phyloP scores from a whole-genome alignment of 1,140 invertebrate species.

The Neodiprion lecontei region DNA sequence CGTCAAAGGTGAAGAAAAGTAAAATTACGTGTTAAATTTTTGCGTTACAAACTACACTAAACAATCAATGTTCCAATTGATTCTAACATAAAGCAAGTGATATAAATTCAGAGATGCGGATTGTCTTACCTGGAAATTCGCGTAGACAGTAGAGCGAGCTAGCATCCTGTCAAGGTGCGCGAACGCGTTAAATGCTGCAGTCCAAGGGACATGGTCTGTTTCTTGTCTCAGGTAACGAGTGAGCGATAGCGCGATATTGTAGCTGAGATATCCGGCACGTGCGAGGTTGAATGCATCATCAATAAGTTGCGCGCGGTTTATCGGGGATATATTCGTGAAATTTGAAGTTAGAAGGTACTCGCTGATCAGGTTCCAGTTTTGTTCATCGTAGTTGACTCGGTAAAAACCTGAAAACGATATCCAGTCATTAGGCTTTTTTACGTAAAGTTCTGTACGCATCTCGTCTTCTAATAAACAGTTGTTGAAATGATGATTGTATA shows the following conservation, averaged over 20 bases:
- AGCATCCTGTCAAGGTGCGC: constrained; percentile 58
- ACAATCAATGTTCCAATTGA: not conserved
- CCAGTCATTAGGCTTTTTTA: no score
- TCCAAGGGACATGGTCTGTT: constrained; percentile 70
- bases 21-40: constrained; percentile 3
- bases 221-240: constrained; percentile 67
- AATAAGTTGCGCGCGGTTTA: constrained; percentile 77
- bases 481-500: no score
- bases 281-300: constrained; percentile 78
- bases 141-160: constrained; percentile 48
- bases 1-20: no score
- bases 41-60: not conserved
- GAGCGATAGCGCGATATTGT: constrained; percentile 62
- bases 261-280: constrained; percentile 63
- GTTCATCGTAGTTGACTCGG: constrained; percentile 67
- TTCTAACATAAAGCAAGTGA: no score
- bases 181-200: constrained; percentile 66
- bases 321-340: constrained; percentile 66
- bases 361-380: constrained; percentile 65
- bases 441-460: no score
- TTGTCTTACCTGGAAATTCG: constrained; percentile 53
- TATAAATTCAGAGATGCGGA: not conserved
- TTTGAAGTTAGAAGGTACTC: constrained; percentile 53
- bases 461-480: no score
- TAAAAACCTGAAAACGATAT: constrained; percentile 61